Evolutionary conservation across 2,888 invertebrate genomes (phyloP), one percentile per base, ranked within the genome.

Genomic region (Pristionchus japonicus): DNA sequence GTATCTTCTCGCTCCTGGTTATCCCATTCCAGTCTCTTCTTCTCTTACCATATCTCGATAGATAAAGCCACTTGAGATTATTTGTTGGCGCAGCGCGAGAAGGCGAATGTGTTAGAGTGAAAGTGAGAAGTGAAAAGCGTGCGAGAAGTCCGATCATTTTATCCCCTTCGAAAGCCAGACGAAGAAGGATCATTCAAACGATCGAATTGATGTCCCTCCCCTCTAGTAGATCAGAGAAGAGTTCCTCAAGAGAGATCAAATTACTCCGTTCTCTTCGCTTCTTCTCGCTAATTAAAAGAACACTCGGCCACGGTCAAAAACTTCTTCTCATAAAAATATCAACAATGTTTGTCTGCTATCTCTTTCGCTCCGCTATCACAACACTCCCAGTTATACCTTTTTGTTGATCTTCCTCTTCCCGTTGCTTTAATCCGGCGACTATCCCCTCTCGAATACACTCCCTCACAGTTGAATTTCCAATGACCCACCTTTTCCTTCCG

Each of bases 81-180:
- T 83, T 43, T 83, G 37, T 40, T 77, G 77, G 52, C 23, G 52
- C 23, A 57, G 52, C 49, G 80, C 52, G 82, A 34, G 6, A 52
- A n/a, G n/a, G n/a, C n/a, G n/a, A n/a, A n/a, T 40, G 40, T 82
- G 82, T 82, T 37, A 49, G 84, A 40, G 85, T 47, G 82, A 82
- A 82, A 82, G 82, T 43, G 85, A 85, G 85, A 85, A 61, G 64
- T 23, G 64, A 49, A 84, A 85, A 64, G 85, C 61, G 85, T 85
- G 85, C n/a, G 85, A 64, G 85, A 64, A 64, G 64, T 52, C 34
- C 61, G 85, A 85, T 85, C 57, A 37, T 61, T 64, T 85, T 52
- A 31, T 83, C 31, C 49, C 37, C n/a, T 80, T 80, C 67, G 52
- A 57, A 57, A 20, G n/a, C 77, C 43, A 43, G 74, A 74, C 20